Evolutionary conservation across 2,113 vertebrate genomes (phyloP).

Genomic region (Formicarius rufipectus): DNA sequence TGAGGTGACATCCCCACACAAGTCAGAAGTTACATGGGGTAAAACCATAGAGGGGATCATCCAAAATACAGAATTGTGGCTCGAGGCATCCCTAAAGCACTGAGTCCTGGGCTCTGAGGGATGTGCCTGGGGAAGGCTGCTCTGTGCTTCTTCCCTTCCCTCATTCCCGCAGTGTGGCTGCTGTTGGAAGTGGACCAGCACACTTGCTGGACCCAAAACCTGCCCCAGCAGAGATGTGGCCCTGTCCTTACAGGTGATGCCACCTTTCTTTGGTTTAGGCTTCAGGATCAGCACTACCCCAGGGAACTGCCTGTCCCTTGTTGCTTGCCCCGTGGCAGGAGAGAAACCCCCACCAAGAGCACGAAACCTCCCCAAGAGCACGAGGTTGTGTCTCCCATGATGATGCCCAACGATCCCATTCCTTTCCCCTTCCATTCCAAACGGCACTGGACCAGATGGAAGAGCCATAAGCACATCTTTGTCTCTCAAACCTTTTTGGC

Average conservation of each 20-base stretch:
- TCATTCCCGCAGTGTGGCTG: not conserved
- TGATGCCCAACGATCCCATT: fast-evolving
- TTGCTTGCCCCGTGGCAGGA: not conserved
- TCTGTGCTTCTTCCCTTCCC: not conserved
- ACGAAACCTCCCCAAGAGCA: fast-evolving
- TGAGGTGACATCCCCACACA: not conserved
- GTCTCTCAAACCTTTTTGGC: not conserved
- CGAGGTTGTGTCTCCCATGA: fast-evolving
- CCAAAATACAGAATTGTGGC: not conserved
- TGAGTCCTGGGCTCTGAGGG: not conserved
- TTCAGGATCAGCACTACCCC: not conserved
- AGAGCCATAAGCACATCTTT: not conserved
- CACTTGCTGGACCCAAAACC: not conserved
- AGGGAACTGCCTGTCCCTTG: fast-evolving
- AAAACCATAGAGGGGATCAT: not conserved
- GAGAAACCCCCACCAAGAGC: not conserved
- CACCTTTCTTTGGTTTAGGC: not conserved
- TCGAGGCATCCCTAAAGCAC: not conserved
- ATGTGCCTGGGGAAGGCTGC: not conserved
- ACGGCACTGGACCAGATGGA: not conserved
- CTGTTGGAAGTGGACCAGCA: not conserved
- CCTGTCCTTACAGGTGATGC: fast-evolving
- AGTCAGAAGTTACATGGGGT: fast-evolving
- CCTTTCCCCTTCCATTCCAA: not conserved
- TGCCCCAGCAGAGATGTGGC: not conserved